Percentiles rank a stretch among this genome's conserved stretches.
These are phyloP conservation scores for Chrysina gloriosa DNA, from an alignment of 2,888 invertebrate species.

Conservation along the genomic window DNA sequence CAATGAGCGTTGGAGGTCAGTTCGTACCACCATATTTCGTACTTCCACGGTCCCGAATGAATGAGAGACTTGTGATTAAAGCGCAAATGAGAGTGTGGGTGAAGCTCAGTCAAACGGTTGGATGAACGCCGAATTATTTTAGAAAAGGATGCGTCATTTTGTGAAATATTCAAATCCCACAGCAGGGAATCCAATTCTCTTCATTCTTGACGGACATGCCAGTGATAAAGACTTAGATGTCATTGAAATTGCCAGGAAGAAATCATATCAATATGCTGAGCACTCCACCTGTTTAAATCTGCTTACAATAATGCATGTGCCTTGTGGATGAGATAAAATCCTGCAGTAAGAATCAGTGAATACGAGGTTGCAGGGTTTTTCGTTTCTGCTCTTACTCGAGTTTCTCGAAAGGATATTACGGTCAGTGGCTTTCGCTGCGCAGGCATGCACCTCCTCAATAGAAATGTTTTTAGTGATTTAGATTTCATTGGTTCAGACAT, in stretches of 20 bases:
- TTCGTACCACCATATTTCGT: no score
- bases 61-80: no score
- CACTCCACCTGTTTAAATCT: background rate
- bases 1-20: no score
- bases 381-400: background rate
- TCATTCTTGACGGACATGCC: constrained; percentile 6
- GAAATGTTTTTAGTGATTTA: background rate
- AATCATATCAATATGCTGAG: background rate
- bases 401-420: background rate
- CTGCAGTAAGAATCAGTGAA: no score
- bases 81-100: no score
- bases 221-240: background rate
- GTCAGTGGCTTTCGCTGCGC: background rate
- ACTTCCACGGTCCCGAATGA: no score
- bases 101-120: no score
- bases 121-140: no score
- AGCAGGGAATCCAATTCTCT: background rate
- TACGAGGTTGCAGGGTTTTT: background rate
- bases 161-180: no score
- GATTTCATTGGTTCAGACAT: background rate
- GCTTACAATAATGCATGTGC: background rate
- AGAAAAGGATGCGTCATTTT: no score
- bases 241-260: background rate
- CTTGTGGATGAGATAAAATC: no score
- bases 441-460: background rate